A percentile compares a stretch with the other conserved stretches of the same genome.
phyloP scores from a whole-genome alignment of 2,797 vertebrate genomes.

The Melanogrammus aeglefinus region DNA sequence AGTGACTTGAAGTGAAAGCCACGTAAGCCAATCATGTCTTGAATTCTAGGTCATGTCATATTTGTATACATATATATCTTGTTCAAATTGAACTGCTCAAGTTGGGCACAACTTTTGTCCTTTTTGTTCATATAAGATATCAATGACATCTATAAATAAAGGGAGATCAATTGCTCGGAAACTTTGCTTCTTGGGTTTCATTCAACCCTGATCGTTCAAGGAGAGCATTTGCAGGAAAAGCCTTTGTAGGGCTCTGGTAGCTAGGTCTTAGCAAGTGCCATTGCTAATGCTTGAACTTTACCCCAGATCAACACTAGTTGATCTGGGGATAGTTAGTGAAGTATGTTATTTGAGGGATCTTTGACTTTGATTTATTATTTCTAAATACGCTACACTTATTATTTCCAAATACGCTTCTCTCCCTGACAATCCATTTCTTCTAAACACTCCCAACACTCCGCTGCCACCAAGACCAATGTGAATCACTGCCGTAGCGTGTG shows the following conservation, averaged over 20 bases:
- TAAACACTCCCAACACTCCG: not conserved
- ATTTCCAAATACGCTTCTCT: not conserved
- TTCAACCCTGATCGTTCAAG: not conserved
- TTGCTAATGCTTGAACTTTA: not conserved
- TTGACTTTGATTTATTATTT: constrained; percentile 1
- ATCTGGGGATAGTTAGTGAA: not conserved
- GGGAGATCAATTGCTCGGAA: not conserved
- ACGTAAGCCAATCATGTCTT: not conserved
- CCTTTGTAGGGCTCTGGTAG: not conserved
- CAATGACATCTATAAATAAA: not conserved
- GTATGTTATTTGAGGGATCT: not conserved
- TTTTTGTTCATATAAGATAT: not conserved
- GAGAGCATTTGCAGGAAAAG: not conserved
- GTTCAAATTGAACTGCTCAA: not conserved
- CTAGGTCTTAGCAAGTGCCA: not conserved
- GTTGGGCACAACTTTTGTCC: not conserved
- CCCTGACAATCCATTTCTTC: not conserved
- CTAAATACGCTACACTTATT: not conserved
- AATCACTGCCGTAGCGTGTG: not conserved
- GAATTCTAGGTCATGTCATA: not conserved
- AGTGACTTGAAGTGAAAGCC: not conserved
- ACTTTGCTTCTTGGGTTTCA: not conserved
- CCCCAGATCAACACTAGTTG: not conserved
- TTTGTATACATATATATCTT: not conserved
- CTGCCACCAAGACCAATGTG: not conserved